These are phyloP conservation scores for Morbakka virulenta DNA, from an alignment of 30 jellyfish, hydroid and myxozoan species.

Conservation along the genomic window DNA sequence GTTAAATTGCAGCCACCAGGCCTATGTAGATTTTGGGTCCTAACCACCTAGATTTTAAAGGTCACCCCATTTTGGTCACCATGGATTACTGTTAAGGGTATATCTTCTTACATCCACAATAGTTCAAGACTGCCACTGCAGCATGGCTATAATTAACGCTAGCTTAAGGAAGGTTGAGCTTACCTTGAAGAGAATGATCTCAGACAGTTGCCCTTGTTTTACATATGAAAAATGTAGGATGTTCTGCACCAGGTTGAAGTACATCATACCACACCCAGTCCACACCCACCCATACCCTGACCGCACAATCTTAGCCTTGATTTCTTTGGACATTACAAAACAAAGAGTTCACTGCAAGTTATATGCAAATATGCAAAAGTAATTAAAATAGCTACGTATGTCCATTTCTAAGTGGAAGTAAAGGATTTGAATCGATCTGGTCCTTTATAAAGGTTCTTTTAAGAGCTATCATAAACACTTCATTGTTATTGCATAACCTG, in stretches of 20 bases:
- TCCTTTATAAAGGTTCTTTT: too few species aligned
- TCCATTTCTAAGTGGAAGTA: too few species aligned
- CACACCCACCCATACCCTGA: too few species aligned
- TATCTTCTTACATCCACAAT: not conserved
- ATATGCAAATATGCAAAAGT: too few species aligned
- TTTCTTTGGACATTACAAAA: too few species aligned
- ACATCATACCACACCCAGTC: constrained; percentile 15
- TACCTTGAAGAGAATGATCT: not conserved
- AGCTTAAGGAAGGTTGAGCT: not conserved
- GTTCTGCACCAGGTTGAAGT: not conserved
- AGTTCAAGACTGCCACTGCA: not conserved
- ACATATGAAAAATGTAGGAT: not conserved
- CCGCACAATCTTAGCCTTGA: too few species aligned
- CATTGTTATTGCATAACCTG: too few species aligned
- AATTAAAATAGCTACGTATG: too few species aligned
- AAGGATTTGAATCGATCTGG: too few species aligned
- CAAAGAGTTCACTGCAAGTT: too few species aligned
- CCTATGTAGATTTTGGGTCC: not conserved
- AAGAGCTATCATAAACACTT: too few species aligned
- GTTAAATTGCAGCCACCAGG: not conserved
- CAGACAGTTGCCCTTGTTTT: constrained; percentile 20
- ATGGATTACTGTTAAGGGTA: constrained; percentile 9
- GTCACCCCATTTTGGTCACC: constrained; percentile 10
- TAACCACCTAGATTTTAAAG: constrained; percentile 4
- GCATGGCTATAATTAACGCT: not conserved